These are phyloP conservation scores for Herpetotheres cachinnans DNA, from an alignment of 2,113 vertebrate genomes.

Conservation along the genomic window DNA sequence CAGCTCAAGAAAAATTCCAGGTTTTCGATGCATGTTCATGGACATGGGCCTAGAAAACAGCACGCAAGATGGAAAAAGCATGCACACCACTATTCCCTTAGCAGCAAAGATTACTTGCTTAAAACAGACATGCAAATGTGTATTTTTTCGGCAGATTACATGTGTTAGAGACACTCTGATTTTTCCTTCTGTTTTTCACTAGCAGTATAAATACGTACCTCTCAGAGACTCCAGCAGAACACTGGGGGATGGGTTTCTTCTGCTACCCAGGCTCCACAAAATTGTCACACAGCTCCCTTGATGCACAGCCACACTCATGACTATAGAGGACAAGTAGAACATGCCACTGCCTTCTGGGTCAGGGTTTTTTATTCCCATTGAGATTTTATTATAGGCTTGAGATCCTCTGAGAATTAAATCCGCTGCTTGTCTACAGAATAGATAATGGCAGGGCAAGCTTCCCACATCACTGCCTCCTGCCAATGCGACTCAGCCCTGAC, in stretches of 20 bases:
- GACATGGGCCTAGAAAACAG: neutral
- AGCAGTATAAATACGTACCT: neutral
- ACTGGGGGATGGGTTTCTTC: neutral
- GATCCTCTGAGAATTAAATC: constrained; percentile 47
- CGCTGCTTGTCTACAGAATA: constrained; percentile 1
- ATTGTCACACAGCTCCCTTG: neutral
- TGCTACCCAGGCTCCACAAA: neutral
- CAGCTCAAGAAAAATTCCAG: neutral
- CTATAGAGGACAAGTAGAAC: constrained; percentile 12
- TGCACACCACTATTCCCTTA: neutral
- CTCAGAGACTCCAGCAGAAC: neutral
- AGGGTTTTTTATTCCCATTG: constrained; percentile 23
- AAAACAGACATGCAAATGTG: neutral
- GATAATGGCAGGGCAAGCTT: constrained; percentile 48
- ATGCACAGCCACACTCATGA: neutral
- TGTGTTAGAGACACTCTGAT: neutral
- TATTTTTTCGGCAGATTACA: constrained; percentile 31
- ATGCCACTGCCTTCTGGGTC: constrained; percentile 7
- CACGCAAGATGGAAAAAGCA: neutral
- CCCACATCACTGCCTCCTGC: constrained; percentile 40
- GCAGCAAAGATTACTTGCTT: constrained; percentile 8
- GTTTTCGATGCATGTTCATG: neutral
- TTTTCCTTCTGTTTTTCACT: constrained; percentile 43
- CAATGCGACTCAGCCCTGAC: constrained; percentile 11
- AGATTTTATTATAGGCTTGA: constrained; percentile 43